Base-by-base conservation (phyloP, 1,140 invertebrate genomes). In the Tetraneura akinire region DNA sequence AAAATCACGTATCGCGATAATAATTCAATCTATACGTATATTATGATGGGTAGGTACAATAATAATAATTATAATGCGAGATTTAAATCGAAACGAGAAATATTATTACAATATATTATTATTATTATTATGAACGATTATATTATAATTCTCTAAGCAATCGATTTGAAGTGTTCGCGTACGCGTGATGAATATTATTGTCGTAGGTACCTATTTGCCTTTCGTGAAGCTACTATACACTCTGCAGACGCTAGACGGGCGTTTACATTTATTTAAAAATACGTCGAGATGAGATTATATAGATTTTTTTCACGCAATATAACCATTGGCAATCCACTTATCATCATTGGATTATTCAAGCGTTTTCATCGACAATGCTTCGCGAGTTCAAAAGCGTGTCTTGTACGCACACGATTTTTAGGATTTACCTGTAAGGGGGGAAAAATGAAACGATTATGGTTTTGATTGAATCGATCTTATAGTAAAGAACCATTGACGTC, bases 271-370 rank as follows among this genome's bases (percentile, higher is more conserved):
- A 62, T 62, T 74, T 74, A 47, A n/a, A n/a, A 60, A 62, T 47
- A 62, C 8, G 57, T 26, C 55, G 18, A 14, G 60, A 26, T 42
- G 55, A n/a, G 37, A 78, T 78, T 78, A 60, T 45, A 18, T 10
- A 60, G 21, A 13, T 26, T 62, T 60, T 47, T 11, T 10, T n/a
- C 9, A 5, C 11, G 32, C n/a, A n/a, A n/a, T n/a, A 55, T 45
- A 76, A 37, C 73, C 13, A 57, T 23, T 26, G 37, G 62, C 53
- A 47, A 78, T 8, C 37, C 21, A 78, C 74, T 78, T 78, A 62
- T 62, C 53, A 62, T 62, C 53, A 62, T 42, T 26, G 53, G 23
- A 42, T n/a, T 26, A 26, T 78, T 78, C 53, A 45, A 16, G 42
- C 23, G 32, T 47, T 60, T 71, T 62, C 9, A 53, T 57, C 32